Percentiles rank a stretch among this genome's conserved stretches.
Conservation (phyloP, 2,888 invertebrate genomes). For the Xanthia togata region DNA sequence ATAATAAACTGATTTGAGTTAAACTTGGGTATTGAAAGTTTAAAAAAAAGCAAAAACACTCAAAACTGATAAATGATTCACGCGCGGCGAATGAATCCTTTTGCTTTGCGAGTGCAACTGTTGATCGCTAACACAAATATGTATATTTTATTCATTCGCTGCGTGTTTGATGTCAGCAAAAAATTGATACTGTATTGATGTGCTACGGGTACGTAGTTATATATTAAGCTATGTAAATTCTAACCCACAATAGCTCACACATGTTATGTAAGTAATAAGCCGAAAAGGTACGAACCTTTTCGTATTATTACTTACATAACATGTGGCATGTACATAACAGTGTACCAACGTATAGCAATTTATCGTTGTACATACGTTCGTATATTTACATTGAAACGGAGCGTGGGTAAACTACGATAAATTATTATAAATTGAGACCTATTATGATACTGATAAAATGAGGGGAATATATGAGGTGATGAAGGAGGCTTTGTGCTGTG, state of each 20-base stretch:
- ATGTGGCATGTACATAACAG: not conserved
- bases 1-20: too few relatives aligned
- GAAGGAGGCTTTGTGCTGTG: not conserved
- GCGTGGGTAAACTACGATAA: not conserved
- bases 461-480: not conserved
- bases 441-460: constrained; percentile 7
- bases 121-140: too few relatives aligned
- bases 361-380: constrained; percentile 6
- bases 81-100: too few relatives aligned
- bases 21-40: too few relatives aligned
- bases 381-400: constrained; percentile 21
- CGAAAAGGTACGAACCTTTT: constrained; percentile 11
- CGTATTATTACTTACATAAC: too few relatives aligned
- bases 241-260: constrained; percentile 35
- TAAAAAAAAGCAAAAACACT: too few relatives aligned
- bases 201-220: constrained; percentile 1
- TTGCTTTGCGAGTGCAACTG: too few relatives aligned
- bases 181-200: too few relatives aligned
- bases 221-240: constrained; percentile 29
- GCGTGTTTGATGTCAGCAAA: too few relatives aligned
- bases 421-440: constrained; percentile 3
- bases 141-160: too few relatives aligned
- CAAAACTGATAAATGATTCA: too few relatives aligned
- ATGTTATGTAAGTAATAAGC: constrained; percentile 25
- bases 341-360: not conserved